phyloP scores from a whole-genome alignment of 2,888 invertebrate genomes.

The Cepaea hortensis region DNA sequence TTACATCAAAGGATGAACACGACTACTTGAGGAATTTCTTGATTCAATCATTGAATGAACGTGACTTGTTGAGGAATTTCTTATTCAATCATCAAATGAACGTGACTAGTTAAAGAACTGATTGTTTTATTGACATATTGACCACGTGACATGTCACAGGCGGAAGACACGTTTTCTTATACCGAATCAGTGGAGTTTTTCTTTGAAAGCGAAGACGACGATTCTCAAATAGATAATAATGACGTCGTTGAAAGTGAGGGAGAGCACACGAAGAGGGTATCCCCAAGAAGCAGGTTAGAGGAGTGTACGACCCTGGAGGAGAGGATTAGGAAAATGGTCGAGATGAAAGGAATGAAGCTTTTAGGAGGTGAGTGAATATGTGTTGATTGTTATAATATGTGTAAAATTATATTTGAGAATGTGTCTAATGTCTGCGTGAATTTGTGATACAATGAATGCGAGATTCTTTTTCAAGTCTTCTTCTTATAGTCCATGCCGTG shows the following conservation, averaged over 20 bases:
- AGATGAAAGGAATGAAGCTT: slow-evolving; percentile 2
- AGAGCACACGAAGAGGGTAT: background rate
- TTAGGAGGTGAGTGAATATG: slow-evolving; percentile 22
- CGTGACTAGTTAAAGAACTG: too few species aligned
- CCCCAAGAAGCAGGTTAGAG: background rate
- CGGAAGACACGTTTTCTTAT: background rate
- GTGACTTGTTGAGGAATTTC: too few species aligned
- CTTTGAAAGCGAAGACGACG: background rate
- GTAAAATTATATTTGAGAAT: background rate
- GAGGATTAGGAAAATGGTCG: background rate
- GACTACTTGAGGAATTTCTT: too few species aligned
- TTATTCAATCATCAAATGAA: too few species aligned
- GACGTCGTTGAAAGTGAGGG: background rate
- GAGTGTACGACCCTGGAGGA: background rate
- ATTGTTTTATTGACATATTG: too few species aligned
- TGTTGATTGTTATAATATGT: background rate
- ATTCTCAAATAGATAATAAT: background rate
- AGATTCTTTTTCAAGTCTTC: too few species aligned
- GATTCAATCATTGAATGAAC: too few species aligned
- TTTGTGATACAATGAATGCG: too few species aligned
- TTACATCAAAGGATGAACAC: too few species aligned
- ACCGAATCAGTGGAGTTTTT: slow-evolving; percentile 1
- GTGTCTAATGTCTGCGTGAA: background rate
- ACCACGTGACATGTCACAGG: background rate
- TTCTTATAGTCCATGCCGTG: too few species aligned